A percentile compares a stretch with the other conserved stretches of the same genome.
Conservation (phyloP, 1,140 invertebrate genomes). For the Drosophila dunni region DNA sequence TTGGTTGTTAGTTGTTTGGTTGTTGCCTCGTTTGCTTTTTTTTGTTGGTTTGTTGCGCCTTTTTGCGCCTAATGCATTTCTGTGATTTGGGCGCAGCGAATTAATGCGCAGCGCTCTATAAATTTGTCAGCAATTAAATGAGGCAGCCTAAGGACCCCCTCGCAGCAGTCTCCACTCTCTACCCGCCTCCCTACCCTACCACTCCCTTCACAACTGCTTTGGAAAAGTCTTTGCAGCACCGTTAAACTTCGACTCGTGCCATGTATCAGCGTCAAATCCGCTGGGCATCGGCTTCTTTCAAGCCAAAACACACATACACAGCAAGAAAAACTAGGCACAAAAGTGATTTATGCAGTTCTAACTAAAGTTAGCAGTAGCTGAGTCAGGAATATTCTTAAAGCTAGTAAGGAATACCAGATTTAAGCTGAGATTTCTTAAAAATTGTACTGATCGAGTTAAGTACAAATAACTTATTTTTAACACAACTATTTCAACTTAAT, state of each 20-base stretch:
- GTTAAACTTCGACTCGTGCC: conserved; percentile 33
- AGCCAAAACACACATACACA: too few relatives aligned
- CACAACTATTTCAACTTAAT: too few relatives aligned
- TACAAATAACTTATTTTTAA: too few relatives aligned
- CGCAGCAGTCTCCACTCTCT: background rate
- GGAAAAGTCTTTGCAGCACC: conserved; percentile 9
- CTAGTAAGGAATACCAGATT: too few relatives aligned
- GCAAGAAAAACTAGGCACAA: too few relatives aligned
- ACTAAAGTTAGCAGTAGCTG: too few relatives aligned
- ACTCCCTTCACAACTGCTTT: conserved; percentile 2
- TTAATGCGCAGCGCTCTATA: conserved; percentile 83
- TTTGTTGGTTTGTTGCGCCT: background rate
- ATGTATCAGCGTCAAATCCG: conserved; percentile 34
- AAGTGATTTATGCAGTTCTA: too few relatives aligned
- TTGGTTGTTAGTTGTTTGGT: conserved; percentile 17
- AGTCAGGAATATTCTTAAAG: too few relatives aligned
- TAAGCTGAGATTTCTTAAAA: too few relatives aligned
- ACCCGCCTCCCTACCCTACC: background rate
- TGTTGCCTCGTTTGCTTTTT: conserved; percentile 17
- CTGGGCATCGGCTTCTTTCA: background rate
- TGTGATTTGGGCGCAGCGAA: conserved; percentile 80
- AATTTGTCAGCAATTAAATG: conserved; percentile 83
- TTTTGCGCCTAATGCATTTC: conserved; percentile 73
- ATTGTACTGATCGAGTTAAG: too few relatives aligned
- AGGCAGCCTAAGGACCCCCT: conserved; percentile 50